Conservation (phyloP, 2,888 invertebrate genomes). For the Taphrorychus bicolor region DNA sequence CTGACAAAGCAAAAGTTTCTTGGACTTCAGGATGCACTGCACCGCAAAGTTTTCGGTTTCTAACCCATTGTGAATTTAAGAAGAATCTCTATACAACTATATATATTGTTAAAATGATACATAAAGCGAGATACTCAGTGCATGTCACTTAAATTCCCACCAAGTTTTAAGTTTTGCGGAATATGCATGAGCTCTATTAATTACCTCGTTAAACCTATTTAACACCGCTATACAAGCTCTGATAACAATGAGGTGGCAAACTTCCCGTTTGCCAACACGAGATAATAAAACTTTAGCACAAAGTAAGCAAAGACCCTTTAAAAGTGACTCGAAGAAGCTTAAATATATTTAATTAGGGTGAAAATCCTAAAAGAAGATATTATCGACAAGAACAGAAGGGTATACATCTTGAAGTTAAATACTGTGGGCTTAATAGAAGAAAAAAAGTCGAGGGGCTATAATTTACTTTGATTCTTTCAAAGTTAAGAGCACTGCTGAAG, state of each 20-base stretch:
- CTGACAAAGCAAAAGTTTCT: no score
- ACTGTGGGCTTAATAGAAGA: neutral
- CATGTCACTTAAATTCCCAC: neutral
- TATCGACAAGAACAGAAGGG: neutral
- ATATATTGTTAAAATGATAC: no score
- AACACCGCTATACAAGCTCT: neutral
- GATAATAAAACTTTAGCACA: neutral
- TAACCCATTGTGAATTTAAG: no score
- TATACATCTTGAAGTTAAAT: neutral
- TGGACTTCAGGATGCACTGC: no score
- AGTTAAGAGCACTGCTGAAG: no score
- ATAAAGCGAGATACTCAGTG: neutral
- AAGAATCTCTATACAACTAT: no score
- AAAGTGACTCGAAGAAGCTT: neutral
- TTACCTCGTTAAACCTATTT: neutral
- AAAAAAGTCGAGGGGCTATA: neutral
- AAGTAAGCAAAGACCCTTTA: neutral
- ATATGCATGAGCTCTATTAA: neutral
- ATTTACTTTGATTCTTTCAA: neutral
- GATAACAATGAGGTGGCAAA: constrained; percentile 3
- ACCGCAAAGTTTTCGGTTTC: no score
- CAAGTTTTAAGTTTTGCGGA: neutral
- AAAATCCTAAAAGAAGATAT: neutral
- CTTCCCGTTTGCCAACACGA: neutral
- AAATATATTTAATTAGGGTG: neutral